Evolutionary conservation across 2,888 invertebrate species (phyloP), one percentile per base, ranked within the genome.

Genomic region (Drosophila multiciliata): DNA sequence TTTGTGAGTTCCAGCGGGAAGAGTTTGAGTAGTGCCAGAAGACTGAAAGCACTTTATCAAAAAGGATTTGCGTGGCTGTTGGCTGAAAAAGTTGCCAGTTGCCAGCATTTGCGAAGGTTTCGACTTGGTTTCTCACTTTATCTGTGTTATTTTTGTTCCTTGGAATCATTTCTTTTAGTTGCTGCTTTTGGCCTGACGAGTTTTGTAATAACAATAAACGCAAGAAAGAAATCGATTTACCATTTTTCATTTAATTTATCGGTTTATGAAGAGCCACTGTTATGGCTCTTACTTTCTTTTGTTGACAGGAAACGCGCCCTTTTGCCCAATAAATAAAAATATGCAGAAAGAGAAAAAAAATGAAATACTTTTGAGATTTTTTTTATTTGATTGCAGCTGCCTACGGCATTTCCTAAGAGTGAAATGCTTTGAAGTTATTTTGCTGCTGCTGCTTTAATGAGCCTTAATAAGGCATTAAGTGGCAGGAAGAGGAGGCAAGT

Each of bases 241-340:
- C 83, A 88, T 88, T 88, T 81, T 89, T 85, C 74, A 80, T 76
- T 69, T 77, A 87, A 89, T 89, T 89, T 89, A 89, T 89, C 87
- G 80, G 78, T 83, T 88, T 89, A 84, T 88, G 78, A 86, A 75
- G 77, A 76, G 54, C 53, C 75, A 61, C 82, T 74, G 64, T 75
- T 72, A 49, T 75, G 73, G 72, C 66, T 70, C 66, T 60, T 65
- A 54, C 49, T 29, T 48, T 66, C 66, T 55, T 66, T 77, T 78
- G 85, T 83, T 66, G 78, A 78, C 59, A 71, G 53, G 42, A n/a
- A 64, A 74, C 55, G 68, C 57, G 67, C 69, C 66, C 66, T 75
- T 67, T 63, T 53, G 52, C 38, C 32, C 29, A 42, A 57, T 49
- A 54, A 64, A 36, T n/a, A 62, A 42, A 65, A 50, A 48, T 52